Evolutionary conservation across 2,888 invertebrate genomes (phyloP), one percentile per base, ranked within the genome.

Genomic region (Chrysina gloriosa): DNA sequence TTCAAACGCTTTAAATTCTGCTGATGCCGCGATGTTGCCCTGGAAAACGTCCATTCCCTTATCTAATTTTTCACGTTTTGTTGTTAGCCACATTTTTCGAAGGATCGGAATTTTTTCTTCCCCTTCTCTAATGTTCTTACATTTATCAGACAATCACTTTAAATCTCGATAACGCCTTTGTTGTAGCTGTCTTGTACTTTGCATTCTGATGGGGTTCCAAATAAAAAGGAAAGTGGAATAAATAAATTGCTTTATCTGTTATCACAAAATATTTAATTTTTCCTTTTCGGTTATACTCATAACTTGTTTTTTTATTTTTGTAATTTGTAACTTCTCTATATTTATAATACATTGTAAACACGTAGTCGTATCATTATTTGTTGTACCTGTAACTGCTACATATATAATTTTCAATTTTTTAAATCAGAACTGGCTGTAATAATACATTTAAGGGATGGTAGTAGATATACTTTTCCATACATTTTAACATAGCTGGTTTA

Each of bases 161-260:
- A 76, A 77, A 77, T 78, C 76, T 75, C 71, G 71, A 73, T 69
- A 70, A 72, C 27, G 42, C 45, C 72, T 73, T 19, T 2, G 34
- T 16, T 29, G 21, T 54, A 31, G 31, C 19, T 34, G 14, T 75
- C 74, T 71, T 72, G 72, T 75, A 77, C 76, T 78, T 78, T 77
- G 77, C 77, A 78, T 77, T 77, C 77, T 77, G 74, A 76, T 74
- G 70, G 69, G 63, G 48, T 31, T 19, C 19, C 14, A 9, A 11
- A 36, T n/a, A 36, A 36, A 2, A 36, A 5, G 36, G 11, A 36
- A 11, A 36, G 9, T n/a, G 36, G 36, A 1, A 36, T 4, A 36
- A 2, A 2, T 11, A 36, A 36, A 11, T 1, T 11, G 1, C 11
- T 11, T n/a, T n/a, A n/a, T n/a, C n/a, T n/a, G n/a, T n/a, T 5